Percentiles rank a stretch among this genome's conserved stretches.
phyloP scores from a whole-genome alignment of 1,140 invertebrate species.

The Aphaenogaster rudis region DNA sequence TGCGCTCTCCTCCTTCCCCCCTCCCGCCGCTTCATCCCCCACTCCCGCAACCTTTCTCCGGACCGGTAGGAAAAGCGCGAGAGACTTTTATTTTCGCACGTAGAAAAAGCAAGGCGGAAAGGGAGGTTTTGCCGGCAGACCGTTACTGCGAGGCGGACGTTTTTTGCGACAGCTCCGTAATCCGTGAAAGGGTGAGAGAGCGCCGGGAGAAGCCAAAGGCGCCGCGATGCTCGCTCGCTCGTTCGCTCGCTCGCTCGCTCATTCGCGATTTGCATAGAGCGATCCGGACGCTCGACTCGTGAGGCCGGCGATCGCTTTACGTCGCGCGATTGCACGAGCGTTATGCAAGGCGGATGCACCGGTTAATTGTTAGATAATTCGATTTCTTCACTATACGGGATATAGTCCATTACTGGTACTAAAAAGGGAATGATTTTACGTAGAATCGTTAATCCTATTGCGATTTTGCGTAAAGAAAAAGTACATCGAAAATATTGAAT shows the following conservation, averaged over 20 bases:
- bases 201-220: conserved; percentile 61
- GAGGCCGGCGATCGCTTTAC: conserved; percentile 23
- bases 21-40: conserved; percentile 19
- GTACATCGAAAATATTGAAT: background rate
- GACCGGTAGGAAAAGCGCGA: conserved; percentile 70
- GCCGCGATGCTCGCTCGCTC: conserved; percentile 50
- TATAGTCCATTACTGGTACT: background rate
- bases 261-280: conserved; percentile 57
- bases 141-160: conserved; percentile 71
- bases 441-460: background rate
- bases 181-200: conserved; percentile 64
- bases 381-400: background rate
- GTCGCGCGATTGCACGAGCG: conserved; percentile 18
- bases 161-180: conserved; percentile 68
- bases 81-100: conserved; percentile 76
- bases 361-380: conserved; percentile 33
- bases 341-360: background rate
- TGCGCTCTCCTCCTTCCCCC: conserved; percentile 23
- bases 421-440: background rate
- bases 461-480: background rate
- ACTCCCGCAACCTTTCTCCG: conserved; percentile 60
- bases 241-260: conserved; percentile 32
- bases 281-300: conserved; percentile 35
- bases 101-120: conserved; percentile 73
- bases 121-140: conserved; percentile 75